Conservation (phyloP, 1,140 invertebrate species). For the Acromyrmex echinatior region DNA sequence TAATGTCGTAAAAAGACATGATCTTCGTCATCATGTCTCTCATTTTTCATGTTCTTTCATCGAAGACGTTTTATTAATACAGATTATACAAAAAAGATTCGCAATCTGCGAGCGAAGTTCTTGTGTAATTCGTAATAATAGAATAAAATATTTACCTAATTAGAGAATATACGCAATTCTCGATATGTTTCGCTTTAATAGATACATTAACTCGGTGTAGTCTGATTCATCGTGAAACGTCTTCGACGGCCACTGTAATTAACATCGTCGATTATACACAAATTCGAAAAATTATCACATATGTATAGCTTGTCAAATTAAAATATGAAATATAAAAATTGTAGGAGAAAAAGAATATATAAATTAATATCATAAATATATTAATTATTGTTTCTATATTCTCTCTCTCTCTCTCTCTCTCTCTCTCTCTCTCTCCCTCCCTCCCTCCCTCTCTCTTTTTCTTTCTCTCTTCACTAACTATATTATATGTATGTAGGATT, state of each 20-base stretch:
- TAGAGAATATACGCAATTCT: constrained; percentile 43
- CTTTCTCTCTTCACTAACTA: not conserved
- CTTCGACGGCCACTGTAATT: constrained; percentile 28
- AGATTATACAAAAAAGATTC: not conserved
- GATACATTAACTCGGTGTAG: not conserved
- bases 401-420: not conserved
- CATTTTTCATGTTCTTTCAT: constrained; percentile 1
- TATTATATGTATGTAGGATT: not conserved
- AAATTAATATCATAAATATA: not conserved
- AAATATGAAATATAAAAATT: not conserved
- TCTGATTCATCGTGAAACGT: constrained; percentile 34
- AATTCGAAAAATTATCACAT: not conserved
- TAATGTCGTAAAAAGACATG: not conserved
- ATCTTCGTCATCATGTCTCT: constrained; percentile 3
- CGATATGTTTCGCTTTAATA: constrained; percentile 30
- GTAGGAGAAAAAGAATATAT: not conserved
- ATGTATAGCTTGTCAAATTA: not conserved
- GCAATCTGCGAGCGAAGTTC: too few species aligned
- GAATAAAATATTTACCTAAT: constrained; percentile 45
- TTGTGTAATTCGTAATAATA: not conserved
- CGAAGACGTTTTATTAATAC: not conserved
- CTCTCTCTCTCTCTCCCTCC: not conserved
- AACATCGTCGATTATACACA: not conserved
- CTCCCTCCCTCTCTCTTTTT: not conserved
- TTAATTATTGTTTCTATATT: not conserved